These are phyloP conservation scores for Acropora tenuis DNA, from an alignment of 64 coral and sea anemone species.

Conservation along the genomic window DNA sequence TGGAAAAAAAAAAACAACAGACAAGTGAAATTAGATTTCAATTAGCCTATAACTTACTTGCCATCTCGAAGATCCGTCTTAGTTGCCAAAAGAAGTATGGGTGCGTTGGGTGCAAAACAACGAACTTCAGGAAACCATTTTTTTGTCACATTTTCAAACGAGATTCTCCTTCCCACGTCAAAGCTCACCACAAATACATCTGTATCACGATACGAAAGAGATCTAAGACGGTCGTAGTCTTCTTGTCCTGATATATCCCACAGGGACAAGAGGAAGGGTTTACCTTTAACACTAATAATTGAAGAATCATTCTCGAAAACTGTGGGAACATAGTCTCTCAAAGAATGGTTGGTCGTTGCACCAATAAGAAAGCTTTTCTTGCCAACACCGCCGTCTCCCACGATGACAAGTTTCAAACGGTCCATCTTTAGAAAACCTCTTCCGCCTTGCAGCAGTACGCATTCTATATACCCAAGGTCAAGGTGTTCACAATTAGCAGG, in stretches of 20 bases:
- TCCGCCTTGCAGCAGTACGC: background rate
- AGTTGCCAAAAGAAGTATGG: conserved; percentile 80
- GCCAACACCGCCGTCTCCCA: conserved; percentile 83
- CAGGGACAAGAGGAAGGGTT: conserved; percentile 39
- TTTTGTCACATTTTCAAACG: conserved; percentile 70
- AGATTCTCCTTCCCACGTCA: conserved; percentile 76
- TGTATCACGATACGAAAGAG: conserved; percentile 81
- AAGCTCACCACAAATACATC: conserved; percentile 97
- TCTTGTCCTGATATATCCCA: conserved; percentile 94
- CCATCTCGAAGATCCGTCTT: conserved; percentile 87
- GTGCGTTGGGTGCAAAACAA: conserved; percentile 48
- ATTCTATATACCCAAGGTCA: background rate
- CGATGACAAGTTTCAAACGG: conserved; percentile 62
- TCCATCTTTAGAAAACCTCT: too few relatives aligned
- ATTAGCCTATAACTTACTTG: conserved; percentile 1
- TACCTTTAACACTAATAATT: conserved; percentile 45
- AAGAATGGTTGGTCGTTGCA: conserved; percentile 60
- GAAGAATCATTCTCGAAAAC: conserved; percentile 86
- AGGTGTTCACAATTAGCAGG: background rate
- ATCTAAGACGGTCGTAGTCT: conserved; percentile 86
- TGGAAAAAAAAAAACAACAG: background rate
- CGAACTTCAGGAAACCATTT: conserved; percentile 91
- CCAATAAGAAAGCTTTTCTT: conserved; percentile 73
- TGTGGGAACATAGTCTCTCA: conserved; percentile 83
- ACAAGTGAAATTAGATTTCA: too few relatives aligned